Conservation (phyloP, 2,113 vertebrate genomes). For the Nesogale talazaci region DNA sequence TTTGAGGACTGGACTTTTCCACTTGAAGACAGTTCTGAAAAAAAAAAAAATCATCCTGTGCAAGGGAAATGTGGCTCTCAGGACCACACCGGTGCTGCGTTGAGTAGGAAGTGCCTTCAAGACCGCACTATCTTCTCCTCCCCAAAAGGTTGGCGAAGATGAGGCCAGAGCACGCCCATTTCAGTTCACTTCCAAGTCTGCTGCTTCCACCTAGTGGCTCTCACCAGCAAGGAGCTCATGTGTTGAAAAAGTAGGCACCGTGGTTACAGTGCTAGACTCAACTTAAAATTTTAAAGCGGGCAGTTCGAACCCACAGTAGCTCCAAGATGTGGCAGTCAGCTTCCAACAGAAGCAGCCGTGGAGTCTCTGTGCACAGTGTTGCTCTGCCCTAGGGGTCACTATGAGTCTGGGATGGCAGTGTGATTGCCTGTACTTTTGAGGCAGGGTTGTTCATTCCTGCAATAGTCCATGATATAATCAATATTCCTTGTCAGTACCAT, state of each 20-base stretch:
- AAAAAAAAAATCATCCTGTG: background rate
- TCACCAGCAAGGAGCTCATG: background rate
- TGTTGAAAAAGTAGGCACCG: background rate
- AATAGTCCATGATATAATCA: background rate
- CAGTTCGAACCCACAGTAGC: background rate
- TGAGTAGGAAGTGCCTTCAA: background rate
- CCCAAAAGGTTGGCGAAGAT: too few species aligned
- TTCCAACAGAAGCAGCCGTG: background rate
- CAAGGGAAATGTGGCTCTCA: rapidly evolving
- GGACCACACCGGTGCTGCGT: background rate
- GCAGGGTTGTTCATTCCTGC: background rate
- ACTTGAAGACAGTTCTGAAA: conserved; percentile 22
- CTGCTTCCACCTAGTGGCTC: conserved; percentile 69
- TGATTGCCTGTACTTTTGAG: background rate
- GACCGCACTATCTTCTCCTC: background rate
- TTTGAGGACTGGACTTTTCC: background rate
- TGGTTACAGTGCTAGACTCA: background rate
- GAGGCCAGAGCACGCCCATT: too few species aligned
- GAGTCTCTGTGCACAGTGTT: background rate
- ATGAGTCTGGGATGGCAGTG: background rate
- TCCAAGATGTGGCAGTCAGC: background rate
- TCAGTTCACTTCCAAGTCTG: background rate
- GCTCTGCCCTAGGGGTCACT: background rate
- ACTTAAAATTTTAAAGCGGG: background rate
- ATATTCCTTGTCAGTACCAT: too few species aligned